phyloP scores from a whole-genome alignment of 1,140 invertebrate species.

The Drosophila arawakana region DNA sequence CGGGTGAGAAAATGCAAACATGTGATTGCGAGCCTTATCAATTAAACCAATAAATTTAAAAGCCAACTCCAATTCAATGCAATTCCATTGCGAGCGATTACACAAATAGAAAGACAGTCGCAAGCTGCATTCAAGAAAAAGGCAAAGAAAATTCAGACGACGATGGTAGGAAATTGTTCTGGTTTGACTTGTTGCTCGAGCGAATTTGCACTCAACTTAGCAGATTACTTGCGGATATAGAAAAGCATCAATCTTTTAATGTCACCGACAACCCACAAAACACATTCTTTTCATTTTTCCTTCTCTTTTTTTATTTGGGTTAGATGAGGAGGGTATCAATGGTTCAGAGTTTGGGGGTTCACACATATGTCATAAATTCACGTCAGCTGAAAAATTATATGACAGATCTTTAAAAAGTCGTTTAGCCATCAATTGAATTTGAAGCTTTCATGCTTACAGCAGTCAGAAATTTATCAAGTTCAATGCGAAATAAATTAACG shows the following conservation, averaged over 20 bases:
- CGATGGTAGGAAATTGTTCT: constrained; percentile 33
- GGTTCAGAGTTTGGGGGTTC: background rate
- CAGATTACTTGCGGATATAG: constrained; percentile 72
- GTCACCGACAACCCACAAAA: constrained; percentile 51
- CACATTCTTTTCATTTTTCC: constrained; percentile 4
- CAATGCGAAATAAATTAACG: constrained; percentile 6
- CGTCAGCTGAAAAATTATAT: constrained; percentile 62
- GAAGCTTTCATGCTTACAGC: constrained; percentile 57
- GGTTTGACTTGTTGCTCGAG: constrained; percentile 26
- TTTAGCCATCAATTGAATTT: constrained; percentile 64
- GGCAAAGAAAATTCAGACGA: background rate
- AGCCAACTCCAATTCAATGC: constrained; percentile 27
- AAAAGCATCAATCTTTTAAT: constrained; percentile 77
- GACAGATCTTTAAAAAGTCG: constrained; percentile 76
- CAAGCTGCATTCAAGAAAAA: constrained; percentile 40
- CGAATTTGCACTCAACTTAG: constrained; percentile 74
- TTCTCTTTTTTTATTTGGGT: background rate
- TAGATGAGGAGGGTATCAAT: no score
- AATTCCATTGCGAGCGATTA: constrained; percentile 60
- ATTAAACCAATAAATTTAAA: constrained; percentile 60
- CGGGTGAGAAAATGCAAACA: constrained; percentile 20
- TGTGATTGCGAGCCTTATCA: constrained; percentile 36
- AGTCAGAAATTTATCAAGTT: constrained; percentile 17
- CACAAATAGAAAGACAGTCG: constrained; percentile 58
- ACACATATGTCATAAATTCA: constrained; percentile 69